Evolutionary conservation across 2,113 vertebrate genomes (phyloP).

Genomic region (Tricholaema leucomelas): DNA sequence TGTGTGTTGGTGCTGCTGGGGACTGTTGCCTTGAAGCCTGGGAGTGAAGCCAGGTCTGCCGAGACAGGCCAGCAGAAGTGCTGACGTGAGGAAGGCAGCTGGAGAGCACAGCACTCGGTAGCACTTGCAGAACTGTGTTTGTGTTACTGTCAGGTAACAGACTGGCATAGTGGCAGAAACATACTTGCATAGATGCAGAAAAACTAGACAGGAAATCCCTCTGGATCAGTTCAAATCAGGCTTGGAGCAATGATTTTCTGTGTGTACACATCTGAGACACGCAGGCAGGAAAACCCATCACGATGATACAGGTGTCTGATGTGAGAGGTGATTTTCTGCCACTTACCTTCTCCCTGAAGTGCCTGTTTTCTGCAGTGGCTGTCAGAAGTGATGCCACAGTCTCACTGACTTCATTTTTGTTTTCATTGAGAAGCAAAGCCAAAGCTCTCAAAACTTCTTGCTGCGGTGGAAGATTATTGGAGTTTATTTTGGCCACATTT

Average conservation of each 20-base stretch:
- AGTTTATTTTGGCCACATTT: slow-evolving; percentile 77
- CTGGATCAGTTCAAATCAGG: neutral
- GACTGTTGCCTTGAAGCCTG: neutral
- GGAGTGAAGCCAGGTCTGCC: neutral
- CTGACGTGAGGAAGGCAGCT: neutral
- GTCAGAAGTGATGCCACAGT: slow-evolving; percentile 81
- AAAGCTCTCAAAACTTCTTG: slow-evolving; percentile 82
- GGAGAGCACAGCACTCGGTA: neutral
- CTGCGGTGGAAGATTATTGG: slow-evolving; percentile 78
- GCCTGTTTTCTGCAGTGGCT: slow-evolving; percentile 77
- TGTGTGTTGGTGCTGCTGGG: rapidly evolving
- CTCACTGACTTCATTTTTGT: slow-evolving; percentile 79
- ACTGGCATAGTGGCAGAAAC: neutral
- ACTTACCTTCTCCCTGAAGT: slow-evolving; percentile 90
- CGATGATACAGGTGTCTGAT: neutral
- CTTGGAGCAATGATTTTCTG: neutral
- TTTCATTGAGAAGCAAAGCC: slow-evolving; percentile 85
- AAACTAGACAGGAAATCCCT: neutral
- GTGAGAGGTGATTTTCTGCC: neutral
- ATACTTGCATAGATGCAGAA: neutral
- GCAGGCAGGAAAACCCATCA: neutral
- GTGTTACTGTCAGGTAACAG: neutral
- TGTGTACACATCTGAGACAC: neutral
- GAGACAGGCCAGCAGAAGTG: neutral
- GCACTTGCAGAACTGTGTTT: neutral